Base-by-base conservation (phyloP, 2,888 invertebrate genomes). In the Epirrita christyi region DNA sequence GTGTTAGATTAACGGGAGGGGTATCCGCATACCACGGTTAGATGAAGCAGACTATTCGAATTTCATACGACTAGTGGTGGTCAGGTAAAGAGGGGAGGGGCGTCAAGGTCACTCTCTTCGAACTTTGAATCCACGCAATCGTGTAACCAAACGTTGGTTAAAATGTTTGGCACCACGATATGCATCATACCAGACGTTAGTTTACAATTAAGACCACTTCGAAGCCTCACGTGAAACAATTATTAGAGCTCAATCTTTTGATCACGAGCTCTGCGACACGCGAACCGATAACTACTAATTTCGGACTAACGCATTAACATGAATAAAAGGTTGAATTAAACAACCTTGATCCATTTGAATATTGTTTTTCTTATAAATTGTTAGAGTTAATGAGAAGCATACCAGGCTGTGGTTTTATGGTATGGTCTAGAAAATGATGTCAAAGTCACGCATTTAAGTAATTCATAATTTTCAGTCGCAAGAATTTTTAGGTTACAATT, bases 71-170 rank as follows among this genome's bases (percentile, higher is more conserved):
- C 68, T 69, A 72, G 72, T 72, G 70, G 76, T 78, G 76, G 76
- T 72, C 68, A 66, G 70, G 65, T 71, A 70, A 64, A 63, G 74
- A 75, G 76, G 78, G n/a, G 80, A 75, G 81, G 78, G 76, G 71
- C 65, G 75, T 73, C 91, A 91, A 90, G 91, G 91, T 90, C 90
- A 85, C 68, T 86, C 87, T 86, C 81, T 74, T 75, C 72, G 79
- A 80, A 75, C 80, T 74, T 76, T 73, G 78, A 80, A 75, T 84
- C 89, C 90, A 89, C 89, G 90, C 91, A 87, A 88, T 78, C 79
- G 75, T 63, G 74, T 75, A 70, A 75, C 75, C 72, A 74, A 75
- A 74, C 74, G 72, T 70, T 68, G 67, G 66, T 21, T 21, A 21
- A 21, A 21, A 21, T 21, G 21, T 2, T 61, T 64, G 73, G 75